Evolutionary conservation across 64 coral and sea anemone genomes (phyloP).

Genomic region (Stichodactyla mertensii): DNA sequence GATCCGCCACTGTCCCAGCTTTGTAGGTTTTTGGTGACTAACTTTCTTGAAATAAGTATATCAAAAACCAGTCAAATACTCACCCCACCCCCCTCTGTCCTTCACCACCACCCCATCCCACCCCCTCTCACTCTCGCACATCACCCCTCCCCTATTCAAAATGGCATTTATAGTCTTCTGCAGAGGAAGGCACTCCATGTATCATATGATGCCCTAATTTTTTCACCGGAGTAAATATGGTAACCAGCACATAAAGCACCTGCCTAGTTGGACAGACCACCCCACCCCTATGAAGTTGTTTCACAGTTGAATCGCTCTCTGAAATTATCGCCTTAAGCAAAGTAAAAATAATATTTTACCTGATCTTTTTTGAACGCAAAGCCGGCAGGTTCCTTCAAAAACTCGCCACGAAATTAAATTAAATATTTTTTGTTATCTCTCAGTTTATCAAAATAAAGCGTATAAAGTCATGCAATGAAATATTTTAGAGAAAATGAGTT

Average conservation of each 20-base stretch:
- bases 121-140: too few relatives aligned
- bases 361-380: background rate
- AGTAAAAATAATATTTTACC: background rate
- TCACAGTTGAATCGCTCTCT: background rate
- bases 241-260: background rate
- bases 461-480: background rate
- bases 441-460: background rate
- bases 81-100: too few relatives aligned
- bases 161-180: too few relatives aligned
- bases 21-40: too few relatives aligned
- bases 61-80: too few relatives aligned
- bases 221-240: background rate
- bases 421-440: background rate
- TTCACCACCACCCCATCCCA: too few relatives aligned
- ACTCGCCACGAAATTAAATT: background rate
- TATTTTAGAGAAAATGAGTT: background rate
- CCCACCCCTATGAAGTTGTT: background rate
- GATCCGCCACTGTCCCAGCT: too few relatives aligned
- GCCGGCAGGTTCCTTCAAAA: background rate
- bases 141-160: too few relatives aligned
- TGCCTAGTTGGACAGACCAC: background rate
- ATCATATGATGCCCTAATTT: too few relatives aligned
- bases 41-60: too few relatives aligned
- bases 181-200: too few relatives aligned
- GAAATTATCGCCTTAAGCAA: background rate